Evolutionary conservation across 2,888 invertebrate species (phyloP), one percentile per base, ranked within the genome.

Genomic region (Noctua fimbriata): DNA sequence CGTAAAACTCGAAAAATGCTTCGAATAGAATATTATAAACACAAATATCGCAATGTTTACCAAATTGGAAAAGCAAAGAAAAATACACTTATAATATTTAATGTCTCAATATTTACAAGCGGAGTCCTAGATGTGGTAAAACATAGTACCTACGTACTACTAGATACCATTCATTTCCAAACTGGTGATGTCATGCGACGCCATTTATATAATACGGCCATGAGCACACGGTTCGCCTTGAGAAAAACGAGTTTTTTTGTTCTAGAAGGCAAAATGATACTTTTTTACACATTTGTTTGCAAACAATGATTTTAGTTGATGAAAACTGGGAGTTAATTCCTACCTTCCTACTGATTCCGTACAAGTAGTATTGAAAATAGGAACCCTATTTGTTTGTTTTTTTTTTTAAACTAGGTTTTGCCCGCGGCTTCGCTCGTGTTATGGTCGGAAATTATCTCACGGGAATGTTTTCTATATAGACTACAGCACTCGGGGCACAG

Each of bases 191-290:
- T 92, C 92, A 92, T 89, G 71, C 88, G 36, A 76, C 84, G 79
- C 89, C 85, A 89, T 92, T 90, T 91, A 85, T 91, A 92, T 90
- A 91, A 91, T 89, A 87, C 87, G 92, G 91, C 89, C 92, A 90
- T 88, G 91, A 92, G 86, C 89, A 81, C 83, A 82, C 69, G 60
- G 66, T 82, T 92, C 87, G 87, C 92, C 93, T 93, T 92, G 92
- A 87, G 77, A 74, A 72, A 79, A 86, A 85, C 82, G 12, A 69
- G 82, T 83, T 82, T 85, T 41, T 74, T 79, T 79, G 74, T 73
- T 79, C 63, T 75, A 52, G 55, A 75, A 52, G 24, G 70, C 67
- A 69, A 41, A 79, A 47, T 28, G 60, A 76, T 75, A 21, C 65
- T 49, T 69, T 83, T 86, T 74, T 83, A 58, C 44, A 1, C 67